Evolutionary conservation across 2,113 vertebrate species (phyloP), one percentile per base, ranked within the genome.

Genomic region (Riparia riparia): DNA sequence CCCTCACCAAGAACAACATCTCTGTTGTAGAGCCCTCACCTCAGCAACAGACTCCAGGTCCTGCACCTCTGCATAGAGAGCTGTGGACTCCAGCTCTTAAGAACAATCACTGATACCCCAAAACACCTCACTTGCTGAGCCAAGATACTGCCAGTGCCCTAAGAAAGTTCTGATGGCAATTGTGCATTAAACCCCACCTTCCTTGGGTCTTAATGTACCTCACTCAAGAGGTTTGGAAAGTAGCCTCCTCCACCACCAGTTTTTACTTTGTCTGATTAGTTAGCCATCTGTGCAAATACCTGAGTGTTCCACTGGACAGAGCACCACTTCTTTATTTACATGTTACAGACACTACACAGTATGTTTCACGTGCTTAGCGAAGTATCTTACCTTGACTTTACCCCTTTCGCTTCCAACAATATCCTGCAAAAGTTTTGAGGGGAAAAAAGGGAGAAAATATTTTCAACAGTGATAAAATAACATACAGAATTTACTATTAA

Each of bases 351-450:
- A 77, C 31, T 31, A 58, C 28, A 61, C 31, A 29, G 54, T 28
- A 37, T 31, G 50, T 82, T 92, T 82, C 80, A 73, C 51, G 32
- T 34, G 63, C 41, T 86, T 76, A 60, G 9, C 71, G 34, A 70
- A 87, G 13, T 15, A 32, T 70, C 90, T 98, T 98, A 98, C 98
- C 98, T 98, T 98, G 94, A 98, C 98, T 93, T 85, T 95, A 71
- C 89, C 92, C n/a, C 79, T 97, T 80, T 94, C 58, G 0, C 91
- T 97, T 94, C 87, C 96, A 68, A 96, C 89, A 64, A 97, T 93
- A 93, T 98, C 98, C 98, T 98, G 96, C 34, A 96, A 86, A 87
- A 69, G 41, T 73, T 95, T 81, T 42, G 90, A 92, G 29, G 10
- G 16, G 4, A 4, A 47, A 32, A 93, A 93, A 17, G 9, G 3